These are phyloP conservation scores for Thyatira batis DNA, from an alignment of 2,888 invertebrate genomes.

Conservation along the genomic window DNA sequence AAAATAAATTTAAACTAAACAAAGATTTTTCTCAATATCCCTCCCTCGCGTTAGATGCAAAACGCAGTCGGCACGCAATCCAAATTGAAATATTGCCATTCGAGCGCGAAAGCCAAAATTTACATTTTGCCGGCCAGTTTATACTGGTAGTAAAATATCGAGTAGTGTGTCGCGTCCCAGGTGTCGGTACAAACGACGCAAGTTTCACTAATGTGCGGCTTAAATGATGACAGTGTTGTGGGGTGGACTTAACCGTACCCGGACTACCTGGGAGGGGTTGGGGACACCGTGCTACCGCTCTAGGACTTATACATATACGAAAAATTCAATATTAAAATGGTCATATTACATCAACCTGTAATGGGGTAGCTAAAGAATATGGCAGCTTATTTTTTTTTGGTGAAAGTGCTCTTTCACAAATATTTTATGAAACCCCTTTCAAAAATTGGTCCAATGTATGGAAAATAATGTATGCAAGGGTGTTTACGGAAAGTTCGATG, in stretches of 20 bases:
- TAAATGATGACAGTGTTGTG: conserved; percentile 77
- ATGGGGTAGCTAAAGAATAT: not conserved
- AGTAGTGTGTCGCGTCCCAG: conserved; percentile 68
- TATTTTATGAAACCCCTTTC: not conserved
- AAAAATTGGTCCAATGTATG: not conserved
- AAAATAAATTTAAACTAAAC: not conserved
- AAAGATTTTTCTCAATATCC: not conserved
- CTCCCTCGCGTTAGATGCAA: conserved; percentile 8
- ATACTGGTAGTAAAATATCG: conserved; percentile 69
- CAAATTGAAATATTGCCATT: conserved; percentile 45
- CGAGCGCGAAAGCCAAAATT: conserved; percentile 50
- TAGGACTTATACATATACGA: conserved; percentile 1
- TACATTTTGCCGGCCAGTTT: conserved; percentile 60
- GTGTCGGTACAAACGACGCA: conserved; percentile 73
- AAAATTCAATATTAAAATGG: conserved; percentile 6
- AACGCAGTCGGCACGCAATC: conserved; percentile 27
- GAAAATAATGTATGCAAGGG: no score
- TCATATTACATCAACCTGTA: not conserved
- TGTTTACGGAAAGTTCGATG: no score
- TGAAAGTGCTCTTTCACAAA: not conserved
- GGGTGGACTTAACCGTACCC: conserved; percentile 45
- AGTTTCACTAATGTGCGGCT: conserved; percentile 79
- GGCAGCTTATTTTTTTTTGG: not conserved
- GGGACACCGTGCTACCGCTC: conserved; percentile 4
- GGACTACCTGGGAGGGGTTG: conserved; percentile 13